Percentiles rank a stretch among this genome's conserved stretches.
These are phyloP conservation scores for Ictidomys tridecemlineatus DNA, from an alignment of 2,113 vertebrate genomes.

Conservation along the genomic window DNA sequence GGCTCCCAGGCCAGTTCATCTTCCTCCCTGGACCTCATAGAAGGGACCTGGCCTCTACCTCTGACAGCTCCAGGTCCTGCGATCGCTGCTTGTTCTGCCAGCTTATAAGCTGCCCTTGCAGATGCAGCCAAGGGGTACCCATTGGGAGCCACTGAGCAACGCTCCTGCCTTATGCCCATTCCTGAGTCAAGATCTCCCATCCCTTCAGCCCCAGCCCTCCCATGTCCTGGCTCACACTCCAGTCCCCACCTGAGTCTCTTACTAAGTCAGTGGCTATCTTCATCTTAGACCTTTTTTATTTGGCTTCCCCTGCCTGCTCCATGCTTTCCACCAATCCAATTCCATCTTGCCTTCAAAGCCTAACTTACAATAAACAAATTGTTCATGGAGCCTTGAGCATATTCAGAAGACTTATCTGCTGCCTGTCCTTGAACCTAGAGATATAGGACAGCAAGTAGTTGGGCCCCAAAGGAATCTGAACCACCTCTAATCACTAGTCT, in stretches of 20 bases:
- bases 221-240: rapidly evolving
- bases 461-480: not conserved
- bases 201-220: not conserved
- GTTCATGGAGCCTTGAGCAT: not conserved
- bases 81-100: not conserved
- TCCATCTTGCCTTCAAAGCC: not conserved
- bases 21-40: not conserved
- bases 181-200: not conserved
- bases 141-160: not conserved
- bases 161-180: not conserved
- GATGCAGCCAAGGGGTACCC: not conserved
- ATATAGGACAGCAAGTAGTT: not conserved
- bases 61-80: not conserved
- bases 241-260: not conserved
- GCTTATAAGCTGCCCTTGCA: not conserved
- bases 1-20: too few species aligned
- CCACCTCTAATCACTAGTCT: not conserved
- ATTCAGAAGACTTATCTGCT: not conserved
- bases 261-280: not conserved
- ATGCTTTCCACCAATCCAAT: not conserved
- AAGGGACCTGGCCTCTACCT: too few species aligned
- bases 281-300: not conserved
- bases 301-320: not conserved
- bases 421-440: not conserved
- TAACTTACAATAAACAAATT: not conserved